phyloP scores from a whole-genome alignment of 2,113 vertebrate genomes.

The Gallinago paraguaiae region DNA sequence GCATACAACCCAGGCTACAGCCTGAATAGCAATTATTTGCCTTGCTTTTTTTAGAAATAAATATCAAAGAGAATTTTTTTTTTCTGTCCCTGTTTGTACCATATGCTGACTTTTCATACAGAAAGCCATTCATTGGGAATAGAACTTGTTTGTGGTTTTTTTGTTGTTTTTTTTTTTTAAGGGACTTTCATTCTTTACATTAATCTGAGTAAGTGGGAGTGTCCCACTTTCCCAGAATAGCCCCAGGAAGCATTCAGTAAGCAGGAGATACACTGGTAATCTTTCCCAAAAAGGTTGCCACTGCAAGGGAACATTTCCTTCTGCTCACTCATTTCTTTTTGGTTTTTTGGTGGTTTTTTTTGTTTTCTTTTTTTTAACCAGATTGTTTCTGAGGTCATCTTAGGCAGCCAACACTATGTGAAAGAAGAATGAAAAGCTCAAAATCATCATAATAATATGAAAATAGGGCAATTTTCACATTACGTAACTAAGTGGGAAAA shows the following conservation, averaged over 20 bases:
- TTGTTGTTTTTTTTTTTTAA: not conserved
- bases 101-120: not conserved
- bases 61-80: not conserved
- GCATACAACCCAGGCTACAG: not conserved
- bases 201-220: not conserved
- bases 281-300: not conserved
- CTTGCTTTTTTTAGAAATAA: not conserved
- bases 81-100: not conserved
- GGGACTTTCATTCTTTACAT: not conserved
- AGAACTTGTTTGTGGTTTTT: not conserved
- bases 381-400: conserved; percentile 62
- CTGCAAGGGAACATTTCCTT: not conserved
- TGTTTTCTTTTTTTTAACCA: not conserved
- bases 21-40: not conserved
- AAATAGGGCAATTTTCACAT: conserved; percentile 88
- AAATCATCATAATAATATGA: conserved; percentile 84
- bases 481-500: conserved; percentile 86
- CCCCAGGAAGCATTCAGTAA: not conserved
- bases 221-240: not conserved
- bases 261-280: not conserved
- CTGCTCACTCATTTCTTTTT: not conserved
- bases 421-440: conserved; percentile 82
- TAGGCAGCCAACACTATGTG: conserved; percentile 53
- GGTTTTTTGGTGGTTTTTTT: not conserved
- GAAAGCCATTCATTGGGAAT: conserved; percentile 13